Base-by-base conservation (phyloP, 2,888 invertebrate species). In the Erebia ligea region DNA sequence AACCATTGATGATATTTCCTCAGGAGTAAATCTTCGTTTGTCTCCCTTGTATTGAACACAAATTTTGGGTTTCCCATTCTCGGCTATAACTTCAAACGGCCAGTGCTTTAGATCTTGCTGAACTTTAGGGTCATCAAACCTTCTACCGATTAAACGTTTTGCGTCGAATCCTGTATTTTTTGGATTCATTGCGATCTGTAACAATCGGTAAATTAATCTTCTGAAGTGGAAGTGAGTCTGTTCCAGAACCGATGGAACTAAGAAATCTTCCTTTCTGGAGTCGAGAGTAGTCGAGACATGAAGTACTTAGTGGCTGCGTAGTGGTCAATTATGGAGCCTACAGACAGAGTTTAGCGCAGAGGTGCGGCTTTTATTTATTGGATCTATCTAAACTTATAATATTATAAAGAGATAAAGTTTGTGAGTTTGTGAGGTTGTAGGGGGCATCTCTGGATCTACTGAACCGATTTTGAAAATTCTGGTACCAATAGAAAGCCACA, bases 1-100 rank as follows among this genome's bases (percentile, higher is more conserved):
- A 40, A 98, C 96, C 97, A 97, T 97, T 0, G 97, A 97, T 54
- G 96, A 97, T 77, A 98, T 94, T 93, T 98, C 97, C 90, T 98
- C 97, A 0, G 97, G 97, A 1, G 96, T 95, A 84, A 97, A 98
- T 59, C 91, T 94, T 84, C 97, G 98, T 34, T 87, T 87, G 82
- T 97, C 96, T 2, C 96, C 96, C 84, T 96, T 96, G 82, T 95
- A 96, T 81, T 96, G 95, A 0, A 96, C 95, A 79, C 95, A 91
- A 76, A 98, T 96, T 89, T 96, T 96, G 0, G 96, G 96, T 81
- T 95, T 96, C 0, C 96, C 95, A 5, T 89, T 90, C 52, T 96
- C 96, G 70, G 94, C 95, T 40, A 96, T 82, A 0, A 96, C 95
- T 77, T 89, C 91, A 86, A 98, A 98, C 0, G 98, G 96, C 98